Conservation (phyloP, 2,888 invertebrate species). For the Thymelicus sylvestris region DNA sequence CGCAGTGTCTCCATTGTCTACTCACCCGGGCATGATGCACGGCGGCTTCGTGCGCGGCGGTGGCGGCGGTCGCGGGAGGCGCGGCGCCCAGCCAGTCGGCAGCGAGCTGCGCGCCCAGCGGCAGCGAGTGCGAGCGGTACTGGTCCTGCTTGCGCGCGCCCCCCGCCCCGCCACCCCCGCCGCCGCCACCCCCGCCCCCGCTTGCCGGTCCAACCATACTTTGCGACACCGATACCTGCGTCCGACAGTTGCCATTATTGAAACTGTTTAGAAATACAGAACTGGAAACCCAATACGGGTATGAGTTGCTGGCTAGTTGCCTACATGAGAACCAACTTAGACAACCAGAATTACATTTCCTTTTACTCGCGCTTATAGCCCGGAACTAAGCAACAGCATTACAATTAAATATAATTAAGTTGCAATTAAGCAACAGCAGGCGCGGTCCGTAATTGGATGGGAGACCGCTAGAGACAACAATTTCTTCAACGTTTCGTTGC, state of each 20-base stretch:
- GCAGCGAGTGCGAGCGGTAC: slow-evolving; percentile 86
- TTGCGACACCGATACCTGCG: slow-evolving; percentile 42
- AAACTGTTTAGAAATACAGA: too few species aligned
- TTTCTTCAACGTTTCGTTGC: too few species aligned
- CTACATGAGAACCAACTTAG: too few species aligned
- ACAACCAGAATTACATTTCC: too few species aligned
- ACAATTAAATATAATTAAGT: too few species aligned
- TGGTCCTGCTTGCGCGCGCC: slow-evolving; percentile 72
- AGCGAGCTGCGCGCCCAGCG: slow-evolving; percentile 80
- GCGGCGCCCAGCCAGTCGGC: slow-evolving; percentile 68
- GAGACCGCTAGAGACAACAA: too few species aligned
- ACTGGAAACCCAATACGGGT: too few species aligned
- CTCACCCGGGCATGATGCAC: slow-evolving; percentile 70
- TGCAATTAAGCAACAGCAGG: too few species aligned
- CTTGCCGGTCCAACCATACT: slow-evolving; percentile 39
- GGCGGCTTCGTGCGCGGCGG: slow-evolving; percentile 61
- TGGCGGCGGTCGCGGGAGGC: slow-evolving; percentile 53
- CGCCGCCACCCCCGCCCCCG: slow-evolving; percentile 40
- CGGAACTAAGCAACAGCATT: too few species aligned
- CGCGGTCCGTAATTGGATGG: too few species aligned
- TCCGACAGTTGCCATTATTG: slow-evolving; percentile 21
- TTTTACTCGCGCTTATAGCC: too few species aligned
- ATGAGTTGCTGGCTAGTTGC: too few species aligned
- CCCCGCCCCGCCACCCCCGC: slow-evolving; percentile 39
- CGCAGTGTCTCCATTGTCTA: not conserved